A percentile compares a stretch with the other conserved stretches of the same genome.
These are phyloP conservation scores for Mobula hypostoma DNA, from an alignment of 2,113 vertebrate genomes.

Conservation along the genomic window DNA sequence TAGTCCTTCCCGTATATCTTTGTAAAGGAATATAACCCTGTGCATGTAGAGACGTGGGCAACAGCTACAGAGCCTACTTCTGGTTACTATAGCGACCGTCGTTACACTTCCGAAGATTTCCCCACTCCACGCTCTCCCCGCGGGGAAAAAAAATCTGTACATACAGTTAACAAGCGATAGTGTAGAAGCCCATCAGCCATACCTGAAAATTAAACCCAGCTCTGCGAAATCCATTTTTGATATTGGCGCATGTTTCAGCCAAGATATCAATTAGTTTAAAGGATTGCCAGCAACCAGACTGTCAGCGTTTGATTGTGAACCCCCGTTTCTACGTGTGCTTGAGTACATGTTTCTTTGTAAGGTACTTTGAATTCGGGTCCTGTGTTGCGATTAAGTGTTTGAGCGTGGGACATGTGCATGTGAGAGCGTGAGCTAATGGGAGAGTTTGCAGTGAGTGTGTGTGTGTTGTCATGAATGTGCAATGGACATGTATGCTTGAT, in stretches of 20 bases:
- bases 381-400: neutral
- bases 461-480: neutral
- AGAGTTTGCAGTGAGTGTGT: neutral
- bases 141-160: neutral
- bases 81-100: slow-evolving; percentile 32
- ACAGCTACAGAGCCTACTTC: neutral
- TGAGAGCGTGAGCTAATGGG: neutral
- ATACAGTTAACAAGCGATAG: neutral
- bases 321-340: neutral
- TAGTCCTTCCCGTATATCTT: neutral
- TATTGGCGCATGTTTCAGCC: neutral
- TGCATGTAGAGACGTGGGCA: neutral
- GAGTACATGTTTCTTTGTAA: neutral
- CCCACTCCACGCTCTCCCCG: neutral
- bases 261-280: neutral
- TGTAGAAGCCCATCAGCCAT: neutral
- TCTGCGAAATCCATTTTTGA: neutral
- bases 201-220: neutral
- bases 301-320: neutral
- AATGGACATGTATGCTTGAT: too few species aligned
- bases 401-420: neutral
- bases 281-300: neutral
- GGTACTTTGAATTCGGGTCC: too few species aligned
- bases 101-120: neutral
- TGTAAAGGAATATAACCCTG: neutral